Base-by-base conservation (phyloP, 2,888 invertebrate species). In the Lepidocyrtoides sp. region DNA sequence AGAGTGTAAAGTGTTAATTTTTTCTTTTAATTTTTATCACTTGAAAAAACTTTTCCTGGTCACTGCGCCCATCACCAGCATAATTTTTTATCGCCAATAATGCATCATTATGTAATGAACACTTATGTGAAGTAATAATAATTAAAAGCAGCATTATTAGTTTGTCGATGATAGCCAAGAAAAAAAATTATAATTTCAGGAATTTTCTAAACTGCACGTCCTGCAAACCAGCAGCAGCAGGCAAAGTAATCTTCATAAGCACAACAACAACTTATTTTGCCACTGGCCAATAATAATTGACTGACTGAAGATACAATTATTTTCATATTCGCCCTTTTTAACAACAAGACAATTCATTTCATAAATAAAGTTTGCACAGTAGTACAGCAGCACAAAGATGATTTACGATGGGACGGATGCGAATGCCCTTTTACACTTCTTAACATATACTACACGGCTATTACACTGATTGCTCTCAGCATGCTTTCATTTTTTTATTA, bases 401-500 rank as follows among this genome's bases (percentile, higher is more conserved):
- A 69, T 69, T 69, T 69, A 69, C 36, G 32, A 69, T 69, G 17
- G 66, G 66, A 69, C 36, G 66, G 66, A 69, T 69, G 66, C 66
- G 36, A 69, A 69, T 69, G 66, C 66, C 66, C 66, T 69, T 69
- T 69, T 69, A 69, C 36, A 36, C 66, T 69, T 54, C 7, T n/a
- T 54, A 17, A 3, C 7, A 17, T 12, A 48, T 14, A 48, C 44
- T 12, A 48, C 44, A 12, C 1, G 1, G 1, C 14, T 48, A 48
- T 10, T 7, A 2, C 1, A 48, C 44, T 48, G 48, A 48, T 48
- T 14, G 48, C 48, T 66, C 66, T 36, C 36, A n/a, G 44, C 75
- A 75, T 87, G 77, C 87, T 87, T 87, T 87, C 87, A 48, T 87
- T 87, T 87, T 79, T 87, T n/a, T n/a, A n/a, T n/a, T 29, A 86